Base-by-base conservation (phyloP, 2,888 invertebrate species). In the Morpho achilles region DNA sequence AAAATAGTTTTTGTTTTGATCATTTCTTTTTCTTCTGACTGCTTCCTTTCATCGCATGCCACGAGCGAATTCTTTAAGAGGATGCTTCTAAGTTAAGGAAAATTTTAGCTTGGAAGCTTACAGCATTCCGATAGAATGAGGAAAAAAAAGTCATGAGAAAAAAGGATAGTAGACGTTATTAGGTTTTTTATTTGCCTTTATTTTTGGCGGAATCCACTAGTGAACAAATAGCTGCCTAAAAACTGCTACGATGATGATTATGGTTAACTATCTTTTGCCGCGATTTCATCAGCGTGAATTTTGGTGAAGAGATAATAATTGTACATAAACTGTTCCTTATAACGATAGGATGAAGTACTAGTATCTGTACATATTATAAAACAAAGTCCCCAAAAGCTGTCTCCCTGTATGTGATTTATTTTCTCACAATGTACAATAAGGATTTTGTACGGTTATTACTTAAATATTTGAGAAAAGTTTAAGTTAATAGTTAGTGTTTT, bases 1-100 rank as follows among this genome's bases (percentile, higher is more conserved):
- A 32, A 32, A 32, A 32, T 32, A 32, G 2, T 32, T 32, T 32
- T 32, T 32, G 32, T 32, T 32, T 32, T 5, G 16, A 42, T 54
- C 44, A 56, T 50, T 49, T 53, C 41, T 10, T n/a, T 40, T 42
- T 55, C 32, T 32, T 32, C 5, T 32, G 42, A 47, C 42, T n/a
- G 42, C 51, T 51, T 51, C 3, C 32, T 42, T 50, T 43, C n/a
- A 41, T n/a, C n/a, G 43, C 43, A 43, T 43, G 42, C 51, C 32
- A 32, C 32, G 32, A 43, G 43, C 43, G 7, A 43, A 43, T 7
- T 40, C 42, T 8, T 10, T 53, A 8, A 32, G n/a, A 32, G 16
- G 8, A 16, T 23, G 40, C 45, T 32, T 5, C 3, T 32, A 32
- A 32, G 45, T 48, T 22, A 48, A 48, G 22, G n/a, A 23, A 48